Base-by-base conservation (phyloP, 2,797 vertebrate species). In the Botia kubotai region DNA sequence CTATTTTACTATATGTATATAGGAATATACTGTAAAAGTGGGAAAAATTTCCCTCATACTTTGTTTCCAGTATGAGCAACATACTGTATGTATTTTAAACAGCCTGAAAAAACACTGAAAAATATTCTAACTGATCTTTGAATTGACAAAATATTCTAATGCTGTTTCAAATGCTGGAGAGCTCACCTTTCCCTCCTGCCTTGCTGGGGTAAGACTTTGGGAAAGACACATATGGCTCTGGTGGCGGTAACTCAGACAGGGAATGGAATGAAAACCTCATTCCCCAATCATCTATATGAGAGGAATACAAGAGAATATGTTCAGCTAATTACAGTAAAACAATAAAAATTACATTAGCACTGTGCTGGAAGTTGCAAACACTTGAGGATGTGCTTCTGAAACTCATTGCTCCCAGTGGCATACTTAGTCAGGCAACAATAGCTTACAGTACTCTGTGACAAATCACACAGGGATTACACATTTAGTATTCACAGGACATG, bases 181-280 rank as follows among this genome's bases (percentile, higher is more conserved):
- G 26, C 75, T 94, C 83, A 96, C 95, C 92, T 92, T 94, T 93
- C 81, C 87, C 92, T 81, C 91, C 90, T 81, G 94, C 3, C 90
- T 95, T 95, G 88, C 95, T 96, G 79, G 95, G 95, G 80, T 96
- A 96, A 65, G 88, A 94, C 90, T 95, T 95, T 79, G 89, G 87
- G 16, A 81, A 82, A 14, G 92, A 91, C 79, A 94, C 89, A 83
- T 92, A 96, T 3, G 93, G 95, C 82, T 96, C 95, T 76, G 95
- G 95, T 87, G 94, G 94, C 75, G 95, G 95, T 82, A 96, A 89
- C 86, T 96, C 95, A 77, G 94, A 94, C 84, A 95, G 80, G 0
- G 94, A 90, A 90, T 95, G 95, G 87, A 96, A 96, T 86, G 91
- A 92, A 91, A 96, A 96, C 86, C 94, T 93, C 89, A 92, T 92